Conservation (phyloP, 2,888 invertebrate genomes). For the Polydrusus cervinus region DNA sequence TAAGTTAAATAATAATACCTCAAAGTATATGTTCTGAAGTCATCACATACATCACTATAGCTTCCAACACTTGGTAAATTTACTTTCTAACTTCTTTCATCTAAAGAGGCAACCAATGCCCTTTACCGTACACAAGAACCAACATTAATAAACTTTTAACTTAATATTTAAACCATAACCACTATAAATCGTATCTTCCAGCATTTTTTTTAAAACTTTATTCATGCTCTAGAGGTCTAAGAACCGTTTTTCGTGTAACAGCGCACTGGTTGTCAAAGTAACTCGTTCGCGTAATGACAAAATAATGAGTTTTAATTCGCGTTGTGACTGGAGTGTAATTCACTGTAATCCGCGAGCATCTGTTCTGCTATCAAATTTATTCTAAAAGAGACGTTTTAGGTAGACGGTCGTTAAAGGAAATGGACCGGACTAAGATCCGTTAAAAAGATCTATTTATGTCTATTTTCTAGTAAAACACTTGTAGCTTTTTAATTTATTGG, state of each 20-base stretch:
- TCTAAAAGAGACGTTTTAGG: conserved; percentile 44
- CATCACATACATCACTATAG: no score
- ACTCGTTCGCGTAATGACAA: conserved; percentile 48
- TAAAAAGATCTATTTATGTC: no score
- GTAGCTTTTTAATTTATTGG: no score
- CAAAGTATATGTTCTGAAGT: no score
- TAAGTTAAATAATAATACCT: no score
- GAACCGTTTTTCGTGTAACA: conserved; percentile 1
- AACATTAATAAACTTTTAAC: neutral
- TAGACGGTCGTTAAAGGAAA: conserved; percentile 17
- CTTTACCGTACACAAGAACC: conserved; percentile 7
- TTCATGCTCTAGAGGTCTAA: neutral
- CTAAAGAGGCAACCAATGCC: neutral
- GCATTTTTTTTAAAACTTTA: neutral
- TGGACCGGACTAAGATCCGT: conserved; percentile 18
- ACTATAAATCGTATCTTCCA: neutral
- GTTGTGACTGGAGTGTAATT: conserved; percentile 28
- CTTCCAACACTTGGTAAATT: neutral
- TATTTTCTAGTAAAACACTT: no score
- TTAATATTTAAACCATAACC: neutral
- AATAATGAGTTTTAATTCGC: conserved; percentile 50
- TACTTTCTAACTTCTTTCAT: neutral
- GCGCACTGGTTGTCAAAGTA: conserved; percentile 25
- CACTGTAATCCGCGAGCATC: conserved; percentile 44
- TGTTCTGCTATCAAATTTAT: conserved; percentile 48